phyloP scores from a whole-genome alignment of 2,888 invertebrate species.

The Sarcophaga variegata region DNA sequence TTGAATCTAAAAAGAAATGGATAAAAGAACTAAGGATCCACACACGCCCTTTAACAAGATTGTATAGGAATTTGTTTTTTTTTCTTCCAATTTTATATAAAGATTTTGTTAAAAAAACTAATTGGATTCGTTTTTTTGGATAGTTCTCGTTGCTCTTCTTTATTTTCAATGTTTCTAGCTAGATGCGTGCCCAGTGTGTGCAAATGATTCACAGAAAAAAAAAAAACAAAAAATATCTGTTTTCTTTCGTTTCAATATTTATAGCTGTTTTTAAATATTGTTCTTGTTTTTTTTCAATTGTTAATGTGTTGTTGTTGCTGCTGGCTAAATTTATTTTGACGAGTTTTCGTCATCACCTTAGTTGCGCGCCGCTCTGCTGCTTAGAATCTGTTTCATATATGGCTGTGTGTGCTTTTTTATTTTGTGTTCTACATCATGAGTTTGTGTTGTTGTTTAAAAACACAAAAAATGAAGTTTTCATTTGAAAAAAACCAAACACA shows the following conservation, averaged over 20 bases:
- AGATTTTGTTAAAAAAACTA: conserved; percentile 34
- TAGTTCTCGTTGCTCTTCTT: neutral
- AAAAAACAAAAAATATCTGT: conserved; percentile 37
- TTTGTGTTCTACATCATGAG: neutral
- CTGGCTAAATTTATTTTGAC: conserved; percentile 50
- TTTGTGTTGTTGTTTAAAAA: neutral
- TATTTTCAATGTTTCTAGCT: neutral
- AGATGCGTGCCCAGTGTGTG: neutral
- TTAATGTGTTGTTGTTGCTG: conserved; percentile 13
- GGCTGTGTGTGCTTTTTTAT: conserved; percentile 8
- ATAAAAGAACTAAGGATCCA: neutral
- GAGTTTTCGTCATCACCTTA: conserved; percentile 56
- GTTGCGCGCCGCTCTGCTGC: conserved; percentile 45
- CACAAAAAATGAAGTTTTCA: neutral
- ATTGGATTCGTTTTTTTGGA: conserved; percentile 56
- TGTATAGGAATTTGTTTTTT: conserved; percentile 47
- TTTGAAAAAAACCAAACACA: no score
- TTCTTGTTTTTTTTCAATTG: neutral
- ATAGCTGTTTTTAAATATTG: conserved; percentile 32
- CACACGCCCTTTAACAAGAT: conserved; percentile 35
- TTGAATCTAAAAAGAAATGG: neutral
- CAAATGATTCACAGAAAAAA: conserved; percentile 50
- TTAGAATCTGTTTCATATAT: conserved; percentile 27
- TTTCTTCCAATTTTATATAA: neutral
- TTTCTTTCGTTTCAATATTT: conserved; percentile 44